Evolutionary conservation across 2,888 invertebrate species (phyloP), one percentile per base, ranked within the genome.

Genomic region (Masnerella sp.): DNA sequence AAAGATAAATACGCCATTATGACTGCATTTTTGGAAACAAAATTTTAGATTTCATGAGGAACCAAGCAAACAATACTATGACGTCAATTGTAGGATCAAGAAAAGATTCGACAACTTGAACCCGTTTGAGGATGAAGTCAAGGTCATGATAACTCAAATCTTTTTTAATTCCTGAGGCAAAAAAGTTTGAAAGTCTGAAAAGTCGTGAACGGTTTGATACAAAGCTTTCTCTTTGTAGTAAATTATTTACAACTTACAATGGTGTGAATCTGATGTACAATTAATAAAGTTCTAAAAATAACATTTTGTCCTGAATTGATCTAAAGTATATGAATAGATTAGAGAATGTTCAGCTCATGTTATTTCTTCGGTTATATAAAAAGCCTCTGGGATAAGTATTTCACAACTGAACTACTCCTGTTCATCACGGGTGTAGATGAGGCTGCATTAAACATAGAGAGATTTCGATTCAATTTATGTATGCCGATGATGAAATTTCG

Each of bases 401-500:
- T 61, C 61, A 49, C 49, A 61, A 64, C 52, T 43, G 45, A 22
- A 32, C n/a, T 52, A 45, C 22, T 43, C 32, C 15, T 42, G 43
- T 30, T 54, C 43, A 45, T 45, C 62, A 51, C 42, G n/a, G 18
- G 12, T 5, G 42, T 17, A 14, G 30, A 42, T 34, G 40, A 49
- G 40, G 20, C 47, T 49, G 51, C 32, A 30, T 51, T 51, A 42
- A 22, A 25, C 8, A 59, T 17, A 28, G 36, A n/a, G 18, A 42
- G 51, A 62, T 62, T 51, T 62, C 51, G 42, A 62, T 62, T 22
- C 61, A 51, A 51, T 49, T 62, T 51, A 30, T 51, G 51, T 22
- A 28, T 51, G 12, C 3, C 22, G 5, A 59, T 62, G 62, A 62
- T 22, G 62, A 62, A 51, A 62, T 42, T 43, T 34, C n/a, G 43